Percentiles rank a stretch among this genome's conserved stretches.
These are phyloP conservation scores for Listrodromus nycthemerus DNA, from an alignment of 2,888 invertebrate genomes.

Conservation along the genomic window DNA sequence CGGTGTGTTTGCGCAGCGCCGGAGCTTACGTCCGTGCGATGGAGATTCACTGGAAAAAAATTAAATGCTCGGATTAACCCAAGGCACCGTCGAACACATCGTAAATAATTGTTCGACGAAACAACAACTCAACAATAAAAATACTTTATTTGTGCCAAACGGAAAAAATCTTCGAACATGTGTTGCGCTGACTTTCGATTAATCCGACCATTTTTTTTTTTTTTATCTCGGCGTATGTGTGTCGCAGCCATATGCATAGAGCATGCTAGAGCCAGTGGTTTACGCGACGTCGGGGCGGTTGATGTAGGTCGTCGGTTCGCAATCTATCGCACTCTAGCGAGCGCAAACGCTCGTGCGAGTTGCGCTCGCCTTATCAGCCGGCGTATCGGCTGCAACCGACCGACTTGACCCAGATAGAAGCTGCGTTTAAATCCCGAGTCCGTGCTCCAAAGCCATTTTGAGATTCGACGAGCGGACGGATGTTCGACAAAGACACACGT, in stretches of 20 bases:
- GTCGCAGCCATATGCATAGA: constrained; percentile 31
- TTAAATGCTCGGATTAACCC: too few species aligned
- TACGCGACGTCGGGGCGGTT: constrained; percentile 65
- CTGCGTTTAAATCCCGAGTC: constrained; percentile 21
- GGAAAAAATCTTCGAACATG: too few species aligned
- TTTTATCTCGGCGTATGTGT: background rate
- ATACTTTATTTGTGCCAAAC: too few species aligned
- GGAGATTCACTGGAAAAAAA: background rate
- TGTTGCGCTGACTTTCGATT: too few species aligned
- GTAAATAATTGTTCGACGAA: too few species aligned
- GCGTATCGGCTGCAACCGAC: constrained; percentile 61
- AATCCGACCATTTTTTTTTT: too few species aligned
- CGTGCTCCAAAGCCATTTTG: background rate
- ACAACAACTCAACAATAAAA: too few species aligned
- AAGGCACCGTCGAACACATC: too few species aligned
- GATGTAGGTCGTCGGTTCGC: constrained; percentile 82
- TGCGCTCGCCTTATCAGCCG: constrained; percentile 52
- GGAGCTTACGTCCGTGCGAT: background rate
- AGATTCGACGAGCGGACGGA: background rate
- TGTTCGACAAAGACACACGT: background rate
- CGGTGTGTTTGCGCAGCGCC: background rate
- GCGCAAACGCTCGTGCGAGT: constrained; percentile 58
- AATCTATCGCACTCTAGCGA: constrained; percentile 75
- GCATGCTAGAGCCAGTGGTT: constrained; percentile 45
- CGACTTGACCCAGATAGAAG: constrained; percentile 55